phyloP scores from a whole-genome alignment of 2,888 invertebrate genomes.

The Pristionchus entomophagus region DNA sequence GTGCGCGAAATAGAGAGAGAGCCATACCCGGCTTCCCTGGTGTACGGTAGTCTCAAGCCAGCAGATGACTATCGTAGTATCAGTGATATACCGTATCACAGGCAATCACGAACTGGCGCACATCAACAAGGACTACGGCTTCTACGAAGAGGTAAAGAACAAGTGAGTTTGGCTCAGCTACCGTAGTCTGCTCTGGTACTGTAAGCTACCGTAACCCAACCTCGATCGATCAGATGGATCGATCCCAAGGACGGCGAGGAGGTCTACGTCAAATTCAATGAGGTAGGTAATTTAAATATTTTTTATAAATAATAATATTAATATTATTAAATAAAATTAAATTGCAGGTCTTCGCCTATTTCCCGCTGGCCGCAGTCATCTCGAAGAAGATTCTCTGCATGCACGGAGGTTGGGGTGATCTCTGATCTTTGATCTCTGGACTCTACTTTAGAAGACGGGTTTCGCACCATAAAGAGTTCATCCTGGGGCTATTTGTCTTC shows the following conservation, averaged over 20 bases:
- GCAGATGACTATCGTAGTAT: too few species aligned
- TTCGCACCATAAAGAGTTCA: too few species aligned
- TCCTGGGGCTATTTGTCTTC: too few species aligned
- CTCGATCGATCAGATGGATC: background rate
- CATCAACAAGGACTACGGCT: constrained; percentile 61
- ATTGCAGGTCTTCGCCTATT: constrained; percentile 53
- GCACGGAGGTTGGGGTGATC: constrained; percentile 51
- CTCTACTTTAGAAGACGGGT: too few species aligned
- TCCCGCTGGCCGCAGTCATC: constrained; percentile 61
- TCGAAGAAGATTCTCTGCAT: constrained; percentile 61
- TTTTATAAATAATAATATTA: too few species aligned
- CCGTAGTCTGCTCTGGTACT: background rate
- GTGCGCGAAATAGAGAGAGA: too few species aligned
- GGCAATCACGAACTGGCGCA: constrained; percentile 62
- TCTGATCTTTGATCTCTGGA: background rate
- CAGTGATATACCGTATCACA: constrained; percentile 58
- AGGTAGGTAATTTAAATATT: constrained; percentile 20
- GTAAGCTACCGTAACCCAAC: background rate
- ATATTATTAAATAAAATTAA: too few species aligned
- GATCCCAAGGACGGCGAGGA: constrained; percentile 19
- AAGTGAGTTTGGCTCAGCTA: background rate
- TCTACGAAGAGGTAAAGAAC: constrained; percentile 50
- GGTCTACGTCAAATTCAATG: constrained; percentile 57
- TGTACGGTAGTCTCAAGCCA: too few species aligned
- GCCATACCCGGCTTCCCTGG: too few species aligned